Percentiles rank a stretch among this genome's conserved stretches.
Conservation (phyloP, 35 echinoderm and acorn worm species). For the Lytechinus pictus region DNA sequence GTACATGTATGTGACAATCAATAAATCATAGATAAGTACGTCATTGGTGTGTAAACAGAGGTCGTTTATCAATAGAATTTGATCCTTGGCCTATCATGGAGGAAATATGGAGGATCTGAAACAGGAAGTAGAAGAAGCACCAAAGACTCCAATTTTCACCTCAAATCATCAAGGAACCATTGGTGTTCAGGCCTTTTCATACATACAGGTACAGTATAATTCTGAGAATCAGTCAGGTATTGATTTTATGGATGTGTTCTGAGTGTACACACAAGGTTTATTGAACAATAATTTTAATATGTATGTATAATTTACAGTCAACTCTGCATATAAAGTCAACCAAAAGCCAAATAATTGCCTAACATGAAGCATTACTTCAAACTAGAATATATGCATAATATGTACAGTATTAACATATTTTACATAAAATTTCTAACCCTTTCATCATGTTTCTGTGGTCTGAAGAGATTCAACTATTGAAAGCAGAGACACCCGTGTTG, state of each 20-base stretch:
- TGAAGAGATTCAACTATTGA: too few relatives aligned
- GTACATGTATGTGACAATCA: background rate
- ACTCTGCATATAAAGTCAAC: too few relatives aligned
- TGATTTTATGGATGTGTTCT: background rate
- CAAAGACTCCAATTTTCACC: background rate
- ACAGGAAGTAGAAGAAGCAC: background rate
- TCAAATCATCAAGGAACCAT: background rate
- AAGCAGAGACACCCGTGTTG: too few relatives aligned
- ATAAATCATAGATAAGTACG: background rate
- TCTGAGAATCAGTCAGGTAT: background rate
- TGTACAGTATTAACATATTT: too few relatives aligned
- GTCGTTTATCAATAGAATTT: background rate
- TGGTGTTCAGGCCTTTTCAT: background rate
- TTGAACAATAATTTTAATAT: background rate
- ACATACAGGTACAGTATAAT: background rate
- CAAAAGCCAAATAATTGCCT: too few relatives aligned
- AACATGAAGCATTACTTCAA: too few relatives aligned
- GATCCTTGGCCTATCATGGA: background rate
- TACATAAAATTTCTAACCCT: too few relatives aligned
- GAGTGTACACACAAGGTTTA: background rate
- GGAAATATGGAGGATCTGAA: background rate
- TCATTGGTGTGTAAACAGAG: background rate
- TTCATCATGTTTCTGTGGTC: too few relatives aligned
- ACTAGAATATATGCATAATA: too few relatives aligned
- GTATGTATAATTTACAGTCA: background rate